Evolutionary conservation across 2,113 vertebrate genomes (phyloP), one percentile per base, ranked within the genome.

Genomic region (Hiodon alosoides): DNA sequence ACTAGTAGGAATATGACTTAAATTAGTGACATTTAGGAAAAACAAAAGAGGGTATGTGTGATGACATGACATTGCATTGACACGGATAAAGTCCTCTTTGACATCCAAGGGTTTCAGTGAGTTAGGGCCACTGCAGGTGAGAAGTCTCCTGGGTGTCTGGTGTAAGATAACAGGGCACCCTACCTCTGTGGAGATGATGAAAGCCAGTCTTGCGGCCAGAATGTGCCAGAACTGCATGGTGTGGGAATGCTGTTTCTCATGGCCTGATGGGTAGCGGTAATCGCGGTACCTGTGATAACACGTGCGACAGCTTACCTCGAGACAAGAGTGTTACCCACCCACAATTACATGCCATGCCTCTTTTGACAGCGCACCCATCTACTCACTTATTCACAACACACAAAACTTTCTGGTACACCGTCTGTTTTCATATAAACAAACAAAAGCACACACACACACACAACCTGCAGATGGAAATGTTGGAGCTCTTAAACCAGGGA

Each of bases 161-260:
- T 69, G 8, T 55, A 17, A 54, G 54, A n/a, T 7, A 67, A 3
- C 8, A 68, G 14, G 13, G 31, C 16, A 76, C 81, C 64, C 58
- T 92, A 98, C 97, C 93, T 99, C 97, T 93, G 98, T 96, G 79
- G 96, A 93, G 72, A 99, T 98, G 74, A 99, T 97, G 83, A 99
- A 99, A 16, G 95, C 94, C 86, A 99, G 86, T 81, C 96, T 99
- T 73, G 96, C 97, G 72, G 97, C 97, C 60, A 99, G 89, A 77
- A 98, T 95, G 53, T 99, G 96, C 97, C 97, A 98, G 85, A 94
- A 98, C 83, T 98, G 94, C 93, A 97, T 95, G 1, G 79, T 93
- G 85, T 94, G 94, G 3, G 10, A 0, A 62, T 98, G 97, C 52
- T 81, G 79, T 53, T 75, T 83, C 69, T 89, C 87, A 2, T 97